Evolutionary conservation across 2,797 vertebrate species (phyloP).

Genomic region (Tokudaia muenninki): DNA sequence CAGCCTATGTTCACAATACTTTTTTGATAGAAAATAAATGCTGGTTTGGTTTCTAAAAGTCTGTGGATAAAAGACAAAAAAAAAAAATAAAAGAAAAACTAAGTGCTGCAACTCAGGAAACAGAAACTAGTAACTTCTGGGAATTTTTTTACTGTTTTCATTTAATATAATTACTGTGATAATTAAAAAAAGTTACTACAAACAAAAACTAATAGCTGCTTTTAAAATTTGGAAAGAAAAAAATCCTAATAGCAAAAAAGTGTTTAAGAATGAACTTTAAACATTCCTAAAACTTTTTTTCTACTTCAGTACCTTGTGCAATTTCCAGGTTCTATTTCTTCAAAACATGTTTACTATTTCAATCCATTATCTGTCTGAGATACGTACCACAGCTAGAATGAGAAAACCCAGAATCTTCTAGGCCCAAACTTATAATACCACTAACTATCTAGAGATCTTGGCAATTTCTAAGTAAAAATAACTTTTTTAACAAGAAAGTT

Average conservation of each 20-base stretch:
- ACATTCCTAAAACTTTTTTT: background rate
- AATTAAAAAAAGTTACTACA: background rate
- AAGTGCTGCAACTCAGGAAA: background rate
- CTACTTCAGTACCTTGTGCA: background rate
- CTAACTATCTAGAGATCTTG: background rate
- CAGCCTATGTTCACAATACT: background rate
- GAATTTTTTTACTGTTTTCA: background rate
- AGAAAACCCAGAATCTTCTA: background rate
- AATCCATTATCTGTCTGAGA: background rate
- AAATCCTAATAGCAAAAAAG: background rate
- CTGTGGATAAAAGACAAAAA: background rate
- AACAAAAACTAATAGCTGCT: background rate
- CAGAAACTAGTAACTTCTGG: background rate
- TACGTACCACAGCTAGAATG: background rate
- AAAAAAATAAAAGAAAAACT: background rate
- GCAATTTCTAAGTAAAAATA: slow-evolving; percentile 42
- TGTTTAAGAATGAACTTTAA: background rate
- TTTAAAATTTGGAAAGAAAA: background rate
- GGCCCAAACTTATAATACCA: background rate
- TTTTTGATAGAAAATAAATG: background rate
- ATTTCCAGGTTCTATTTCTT: background rate
- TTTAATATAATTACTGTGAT: background rate
- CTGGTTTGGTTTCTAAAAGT: background rate
- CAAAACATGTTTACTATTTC: background rate
- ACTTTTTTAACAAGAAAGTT: slow-evolving; percentile 25